Evolutionary conservation across 2,888 invertebrate species (phyloP).

Genomic region (Petrolisthes cinctipes): DNA sequence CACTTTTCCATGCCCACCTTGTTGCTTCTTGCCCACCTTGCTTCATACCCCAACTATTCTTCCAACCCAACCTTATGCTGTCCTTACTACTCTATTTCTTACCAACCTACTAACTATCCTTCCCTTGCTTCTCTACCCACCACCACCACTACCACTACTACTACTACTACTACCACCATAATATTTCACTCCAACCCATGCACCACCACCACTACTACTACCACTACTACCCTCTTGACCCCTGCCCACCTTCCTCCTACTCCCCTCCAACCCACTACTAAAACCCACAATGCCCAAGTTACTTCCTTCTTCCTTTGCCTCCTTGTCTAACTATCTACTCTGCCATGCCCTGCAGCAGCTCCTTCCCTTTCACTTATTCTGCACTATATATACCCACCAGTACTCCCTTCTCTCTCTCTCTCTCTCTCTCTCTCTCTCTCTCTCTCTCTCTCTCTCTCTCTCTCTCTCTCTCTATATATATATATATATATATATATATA

Average conservation of each 20-base stretch:
- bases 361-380: neutral
- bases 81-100: neutral
- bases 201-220: neutral
- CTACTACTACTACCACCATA: neutral
- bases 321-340: neutral
- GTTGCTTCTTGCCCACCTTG: no score
- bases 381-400: neutral
- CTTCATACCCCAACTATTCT: no score
- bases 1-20: no score
- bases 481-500: no score
- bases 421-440: neutral
- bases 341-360: neutral
- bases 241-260: neutral
- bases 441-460: neutral
- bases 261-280: neutral
- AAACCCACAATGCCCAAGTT: neutral
- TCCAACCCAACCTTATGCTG: no score
- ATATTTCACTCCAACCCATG: neutral
- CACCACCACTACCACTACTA: neutral
- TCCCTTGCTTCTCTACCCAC: neutral
- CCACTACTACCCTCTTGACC: neutral
- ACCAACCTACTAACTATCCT: no score
- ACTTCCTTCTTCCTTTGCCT: neutral
- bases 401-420: neutral
- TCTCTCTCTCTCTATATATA: neutral